Percentiles rank a stretch among this genome's conserved stretches.
Evolutionary conservation across 37 sponge, comb jelly and placozoan genomes (phyloP).

Genomic region (Hormiphora californensis): DNA sequence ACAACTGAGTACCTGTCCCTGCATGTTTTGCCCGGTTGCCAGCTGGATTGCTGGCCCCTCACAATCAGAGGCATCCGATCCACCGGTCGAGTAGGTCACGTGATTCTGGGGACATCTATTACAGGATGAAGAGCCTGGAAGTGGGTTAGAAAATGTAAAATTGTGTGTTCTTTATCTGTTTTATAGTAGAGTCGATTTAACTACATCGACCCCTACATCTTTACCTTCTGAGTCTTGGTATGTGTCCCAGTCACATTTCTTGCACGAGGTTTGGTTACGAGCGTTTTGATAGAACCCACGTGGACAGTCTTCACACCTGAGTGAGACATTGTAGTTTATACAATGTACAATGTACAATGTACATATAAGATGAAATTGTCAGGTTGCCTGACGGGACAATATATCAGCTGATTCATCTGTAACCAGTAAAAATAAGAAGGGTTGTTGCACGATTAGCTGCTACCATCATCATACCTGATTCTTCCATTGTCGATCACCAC

Average conservation of each 20-base stretch:
- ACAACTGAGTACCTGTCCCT: background rate
- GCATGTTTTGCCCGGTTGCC: background rate
- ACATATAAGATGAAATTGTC: too few relatives aligned
- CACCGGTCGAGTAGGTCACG: slow-evolving; percentile 4
- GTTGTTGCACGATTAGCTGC: too few relatives aligned
- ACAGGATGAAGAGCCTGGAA: slow-evolving; percentile 2
- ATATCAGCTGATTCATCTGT: too few relatives aligned
- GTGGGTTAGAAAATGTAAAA: background rate
- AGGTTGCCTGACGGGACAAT: too few relatives aligned
- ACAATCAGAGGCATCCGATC: background rate
- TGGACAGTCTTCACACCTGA: slow-evolving; percentile 30
- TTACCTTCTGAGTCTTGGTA: slow-evolving; percentile 35
- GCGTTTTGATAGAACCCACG: slow-evolving; percentile 14
- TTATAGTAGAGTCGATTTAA: too few relatives aligned
- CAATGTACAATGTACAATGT: too few relatives aligned
- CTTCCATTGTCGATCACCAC: too few relatives aligned
- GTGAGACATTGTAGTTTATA: too few relatives aligned
- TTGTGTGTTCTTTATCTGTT: background rate
- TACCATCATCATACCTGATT: too few relatives aligned
- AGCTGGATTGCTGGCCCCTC: slow-evolving; percentile 18
- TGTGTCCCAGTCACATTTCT: background rate
- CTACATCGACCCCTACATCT: background rate
- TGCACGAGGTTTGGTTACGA: background rate
- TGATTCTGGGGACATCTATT: slow-evolving; percentile 3
- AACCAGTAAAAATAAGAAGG: too few relatives aligned